phyloP scores from a whole-genome alignment of 2,113 vertebrate genomes.

The Picathartes gymnocephalus region DNA sequence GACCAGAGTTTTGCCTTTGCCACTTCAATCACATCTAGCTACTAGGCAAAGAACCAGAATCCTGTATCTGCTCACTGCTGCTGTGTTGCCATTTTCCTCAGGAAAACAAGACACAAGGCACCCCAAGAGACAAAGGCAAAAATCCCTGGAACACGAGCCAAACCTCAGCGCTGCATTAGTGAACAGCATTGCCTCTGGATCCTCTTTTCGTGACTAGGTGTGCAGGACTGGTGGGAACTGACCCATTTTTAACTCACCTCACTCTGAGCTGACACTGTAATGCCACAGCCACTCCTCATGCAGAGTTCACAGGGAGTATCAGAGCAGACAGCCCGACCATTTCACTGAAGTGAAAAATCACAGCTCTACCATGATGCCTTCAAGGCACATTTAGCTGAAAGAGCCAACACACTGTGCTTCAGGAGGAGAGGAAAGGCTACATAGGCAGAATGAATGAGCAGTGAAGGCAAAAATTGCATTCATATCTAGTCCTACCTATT shows the following conservation, averaged over 20 bases:
- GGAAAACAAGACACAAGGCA: neutral
- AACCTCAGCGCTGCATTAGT: neutral
- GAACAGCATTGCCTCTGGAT: neutral
- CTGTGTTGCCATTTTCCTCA: neutral
- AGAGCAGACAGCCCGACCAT: neutral
- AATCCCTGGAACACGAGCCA: neutral
- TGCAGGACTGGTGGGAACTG: neutral
- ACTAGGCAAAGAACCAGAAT: neutral
- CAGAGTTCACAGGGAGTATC: neutral
- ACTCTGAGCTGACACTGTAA: neutral
- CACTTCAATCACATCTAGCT: neutral
- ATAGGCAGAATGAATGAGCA: neutral
- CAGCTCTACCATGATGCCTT: neutral
- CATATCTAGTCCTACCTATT: conserved; percentile 9
- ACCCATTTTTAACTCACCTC: neutral
- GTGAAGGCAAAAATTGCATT: conserved; percentile 14
- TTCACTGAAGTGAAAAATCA: conserved; percentile 3
- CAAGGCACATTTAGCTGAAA: neutral
- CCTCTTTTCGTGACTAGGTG: neutral
- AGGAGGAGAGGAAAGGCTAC: neutral
- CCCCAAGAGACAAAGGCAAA: neutral
- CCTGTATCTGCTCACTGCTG: neutral
- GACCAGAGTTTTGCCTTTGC: neutral
- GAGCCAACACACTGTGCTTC: neutral
- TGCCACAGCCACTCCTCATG: neutral